Evolutionary conservation across 1,140 invertebrate species (phyloP), one percentile per base, ranked within the genome.

Genomic region (Pinna nobilis): DNA sequence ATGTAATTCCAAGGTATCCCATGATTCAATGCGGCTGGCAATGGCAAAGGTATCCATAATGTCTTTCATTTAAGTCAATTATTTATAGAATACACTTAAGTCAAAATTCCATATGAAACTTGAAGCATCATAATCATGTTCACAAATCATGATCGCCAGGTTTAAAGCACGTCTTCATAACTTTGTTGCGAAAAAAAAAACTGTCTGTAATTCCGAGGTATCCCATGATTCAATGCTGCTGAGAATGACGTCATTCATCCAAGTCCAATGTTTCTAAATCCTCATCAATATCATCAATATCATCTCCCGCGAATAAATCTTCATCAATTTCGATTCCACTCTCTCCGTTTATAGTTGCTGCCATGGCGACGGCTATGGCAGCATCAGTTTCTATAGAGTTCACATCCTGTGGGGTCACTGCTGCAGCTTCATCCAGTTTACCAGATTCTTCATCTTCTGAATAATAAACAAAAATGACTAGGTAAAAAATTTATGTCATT

Each of bases 271-370:
- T 85, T 67, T 95, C 92, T 78, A 97, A 88, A 89, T 96, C 95
- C 81, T 97, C 94, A 83, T 97, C 96, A 64, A 97, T 88, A 68
- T 91, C 92, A 81, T 95, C 94, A 49, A 94, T 88, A 83, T 97
- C 95, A 85, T 95, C 95, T 77, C 96, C 96, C 35, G 94, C 92
- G 91, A 99, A 99, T 4, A 99, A 92, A 88, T 97, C 96, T 90
- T 98, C 97, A 90, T 99, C 98, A 75, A 99, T 98, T 33, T 95
- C 94, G 28, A 91, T 90, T 35, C 87, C 90, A 39, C 77, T 80
- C 35, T 83, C 83, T 11, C 82, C 82, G 61, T 86, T 81, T n/a
- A 83, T 64, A n/a, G 78, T 84, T 18, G 81, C 82, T 7, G 78
- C 79, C 64, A 80, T 84, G 15, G 86, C 87, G 50, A 81, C 86